A percentile compares a stretch with the other conserved stretches of the same genome.
phyloP scores from a whole-genome alignment of 92 coral and sea anemone genomes.

The Parazoanthus darwini region DNA sequence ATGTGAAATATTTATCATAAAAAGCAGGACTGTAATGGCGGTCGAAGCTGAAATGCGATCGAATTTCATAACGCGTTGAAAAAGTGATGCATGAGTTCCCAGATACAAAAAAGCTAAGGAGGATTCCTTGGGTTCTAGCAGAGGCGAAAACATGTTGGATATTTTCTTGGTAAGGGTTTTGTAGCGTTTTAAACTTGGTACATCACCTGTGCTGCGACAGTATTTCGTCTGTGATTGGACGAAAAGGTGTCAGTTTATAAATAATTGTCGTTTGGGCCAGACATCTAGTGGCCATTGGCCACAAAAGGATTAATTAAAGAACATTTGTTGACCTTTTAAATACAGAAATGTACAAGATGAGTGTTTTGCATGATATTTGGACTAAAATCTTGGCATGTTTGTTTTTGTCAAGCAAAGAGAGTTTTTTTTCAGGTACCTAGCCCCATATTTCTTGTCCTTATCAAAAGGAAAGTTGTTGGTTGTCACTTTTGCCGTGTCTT shows the following conservation, averaged over 20 bases:
- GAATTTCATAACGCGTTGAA: slow-evolving; percentile 64
- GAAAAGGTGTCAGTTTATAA: slow-evolving; percentile 74
- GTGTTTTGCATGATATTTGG: not conserved
- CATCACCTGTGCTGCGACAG: slow-evolving; percentile 63
- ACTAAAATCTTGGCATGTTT: not conserved
- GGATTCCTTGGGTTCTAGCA: slow-evolving; percentile 31
- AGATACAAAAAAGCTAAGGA: slow-evolving; percentile 17
- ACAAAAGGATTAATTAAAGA: slow-evolving; percentile 52
- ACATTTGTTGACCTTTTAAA: slow-evolving; percentile 64
- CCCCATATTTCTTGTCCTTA: not conserved
- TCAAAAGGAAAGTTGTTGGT: not conserved
- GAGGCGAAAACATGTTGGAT: slow-evolving; percentile 17
- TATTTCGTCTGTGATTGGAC: slow-evolving; percentile 65
- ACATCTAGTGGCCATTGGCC: slow-evolving; percentile 66
- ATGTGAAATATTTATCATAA: slow-evolving; percentile 87
- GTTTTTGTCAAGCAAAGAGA: no score
- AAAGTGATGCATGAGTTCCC: slow-evolving; percentile 37
- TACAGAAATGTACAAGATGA: slow-evolving; percentile 30
- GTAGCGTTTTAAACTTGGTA: slow-evolving; percentile 67
- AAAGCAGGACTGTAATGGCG: slow-evolving; percentile 78
- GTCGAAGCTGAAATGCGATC: slow-evolving; percentile 81
- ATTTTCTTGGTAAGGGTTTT: slow-evolving; percentile 58
- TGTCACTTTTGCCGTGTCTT: not conserved
- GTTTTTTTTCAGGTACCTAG: not conserved
- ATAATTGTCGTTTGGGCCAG: slow-evolving; percentile 68